Evolutionary conservation across 2,888 invertebrate species (phyloP).

Genomic region (Athalia circularis): DNA sequence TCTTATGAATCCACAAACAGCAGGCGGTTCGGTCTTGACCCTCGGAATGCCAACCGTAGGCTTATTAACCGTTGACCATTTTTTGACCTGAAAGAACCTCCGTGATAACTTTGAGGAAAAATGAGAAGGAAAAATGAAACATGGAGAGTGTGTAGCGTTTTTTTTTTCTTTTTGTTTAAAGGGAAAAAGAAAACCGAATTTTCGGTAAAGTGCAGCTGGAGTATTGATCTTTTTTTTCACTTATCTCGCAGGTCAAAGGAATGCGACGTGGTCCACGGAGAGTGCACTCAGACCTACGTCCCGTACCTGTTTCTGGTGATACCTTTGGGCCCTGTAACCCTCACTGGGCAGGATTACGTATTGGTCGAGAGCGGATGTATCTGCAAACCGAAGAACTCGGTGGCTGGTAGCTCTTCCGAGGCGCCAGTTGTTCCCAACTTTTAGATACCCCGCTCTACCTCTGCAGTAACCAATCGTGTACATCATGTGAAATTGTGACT

Average conservation of each 20-base stretch:
- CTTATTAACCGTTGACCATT: slow-evolving; percentile 32
- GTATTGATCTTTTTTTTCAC: neutral
- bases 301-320: slow-evolving; percentile 94
- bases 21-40: slow-evolving; percentile 2
- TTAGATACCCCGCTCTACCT: slow-evolving; percentile 51
- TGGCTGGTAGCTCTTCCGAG: slow-evolving; percentile 58
- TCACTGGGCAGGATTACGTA: slow-evolving; percentile 96
- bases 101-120: slow-evolving; percentile 15
- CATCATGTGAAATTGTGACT: neutral
- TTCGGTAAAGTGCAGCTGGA: neutral
- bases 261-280: slow-evolving; percentile 91
- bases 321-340: slow-evolving; percentile 91
- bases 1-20: neutral
- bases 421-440: slow-evolving; percentile 66
- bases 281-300: slow-evolving; percentile 94
- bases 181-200: neutral
- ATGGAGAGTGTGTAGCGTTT: neutral
- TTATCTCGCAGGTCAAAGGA: slow-evolving; percentile 85
- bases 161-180: neutral
- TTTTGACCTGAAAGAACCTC: slow-evolving; percentile 8
- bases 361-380: slow-evolving; percentile 96
- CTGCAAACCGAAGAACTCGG: slow-evolving; percentile 81
- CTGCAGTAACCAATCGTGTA: neutral
- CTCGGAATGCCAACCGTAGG: neutral
- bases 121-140: neutral